Base-by-base conservation (phyloP, 2,113 vertebrate species). In the Conger conger region DNA sequence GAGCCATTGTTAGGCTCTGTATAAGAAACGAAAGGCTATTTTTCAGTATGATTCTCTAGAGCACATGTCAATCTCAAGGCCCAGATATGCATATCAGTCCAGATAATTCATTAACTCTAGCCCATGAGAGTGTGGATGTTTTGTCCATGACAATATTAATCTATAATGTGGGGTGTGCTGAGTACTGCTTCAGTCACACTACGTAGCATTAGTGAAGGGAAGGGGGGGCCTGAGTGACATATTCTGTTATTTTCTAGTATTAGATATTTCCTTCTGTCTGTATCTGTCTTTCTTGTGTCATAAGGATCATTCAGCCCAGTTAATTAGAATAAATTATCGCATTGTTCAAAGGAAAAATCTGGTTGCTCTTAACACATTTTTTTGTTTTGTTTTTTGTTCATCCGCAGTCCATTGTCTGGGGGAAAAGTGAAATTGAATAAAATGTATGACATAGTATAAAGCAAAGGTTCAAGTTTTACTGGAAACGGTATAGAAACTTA, bases 391-490 rank as follows among this genome's bases (percentile, higher is more conserved):
- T n/a, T n/a, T n/a, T n/a, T n/a, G n/a, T n/a, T n/a, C n/a, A 79
- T 37, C 6, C 4, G 77, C 17, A 73, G n/a, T n/a, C n/a, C 68
- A n/a, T 73, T 73, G 68, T 73, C 68, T 33, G 68, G 27, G 9
- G 27, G n/a, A 33, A 73, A 30, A 73, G 57, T 33, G 45, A 40
- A 3, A 33, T 83, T 50, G 35, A 76, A 36, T 76, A 42, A 23
- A 83, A 37, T 79, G 36, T 53, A 33, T 80, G 27, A 80, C 77
- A 17, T 84, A 30, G 18, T 63, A 50, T 79, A 35, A 60, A 79
- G 79, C 36, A 84, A 84, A 36, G 40, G 11, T 40, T 50, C 18
- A 78, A 78, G 68, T 33, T 73, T 73, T 33, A 33, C 30, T n/a
- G 4, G 20, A n/a, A 8, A 68, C 60, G n/a, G 5, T n/a, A 68